Evolutionary conservation across 2,888 invertebrate genomes (phyloP).

Genomic region (Cheilosia vernalis): DNA sequence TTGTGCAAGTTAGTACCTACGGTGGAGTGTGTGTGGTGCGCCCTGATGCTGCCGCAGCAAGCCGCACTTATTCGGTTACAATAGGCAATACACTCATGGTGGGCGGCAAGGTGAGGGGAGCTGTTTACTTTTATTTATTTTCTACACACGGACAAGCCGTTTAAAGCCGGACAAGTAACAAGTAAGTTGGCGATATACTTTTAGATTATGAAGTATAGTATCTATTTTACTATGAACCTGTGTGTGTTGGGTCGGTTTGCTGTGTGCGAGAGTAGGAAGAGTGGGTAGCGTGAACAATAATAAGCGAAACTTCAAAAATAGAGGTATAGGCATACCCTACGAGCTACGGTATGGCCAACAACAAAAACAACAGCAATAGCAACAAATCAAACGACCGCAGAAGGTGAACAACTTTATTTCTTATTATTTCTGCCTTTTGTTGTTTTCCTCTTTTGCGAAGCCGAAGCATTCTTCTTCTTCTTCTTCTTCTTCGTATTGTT

Average conservation of each 20-base stretch:
- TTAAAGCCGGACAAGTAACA: slow-evolving; percentile 73
- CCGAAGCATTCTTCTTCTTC: slow-evolving; percentile 8
- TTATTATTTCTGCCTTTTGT: slow-evolving; percentile 13
- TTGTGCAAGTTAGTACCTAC: slow-evolving; percentile 36
- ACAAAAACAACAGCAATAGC: slow-evolving; percentile 46
- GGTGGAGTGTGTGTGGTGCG: slow-evolving; percentile 56
- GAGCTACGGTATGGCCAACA: slow-evolving; percentile 11
- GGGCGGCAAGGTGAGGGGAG: slow-evolving; percentile 53
- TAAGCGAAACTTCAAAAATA: slow-evolving; percentile 59
- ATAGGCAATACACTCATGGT: slow-evolving; percentile 57
- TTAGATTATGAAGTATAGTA: slow-evolving; percentile 55
- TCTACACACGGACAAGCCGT: slow-evolving; percentile 59
- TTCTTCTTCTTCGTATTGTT: slow-evolving; percentile 9
- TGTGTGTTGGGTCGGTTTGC: slow-evolving; percentile 18
- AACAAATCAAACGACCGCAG: slow-evolving; percentile 66
- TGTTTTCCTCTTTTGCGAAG: slow-evolving; percentile 25
- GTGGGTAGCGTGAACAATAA: slow-evolving; percentile 63
- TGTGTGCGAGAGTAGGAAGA: slow-evolving; percentile 37
- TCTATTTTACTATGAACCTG: slow-evolving; percentile 12
- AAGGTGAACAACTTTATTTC: slow-evolving; percentile 72
- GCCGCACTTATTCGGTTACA: slow-evolving; percentile 74
- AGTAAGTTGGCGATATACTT: slow-evolving; percentile 65
- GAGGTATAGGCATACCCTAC: slow-evolving; percentile 43
- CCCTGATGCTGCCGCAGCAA: slow-evolving; percentile 58
- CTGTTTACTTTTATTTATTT: slow-evolving; percentile 10